Evolutionary conservation across 2,113 vertebrate genomes (phyloP), one percentile per base, ranked within the genome.

Genomic region (Phaetusa simplex): DNA sequence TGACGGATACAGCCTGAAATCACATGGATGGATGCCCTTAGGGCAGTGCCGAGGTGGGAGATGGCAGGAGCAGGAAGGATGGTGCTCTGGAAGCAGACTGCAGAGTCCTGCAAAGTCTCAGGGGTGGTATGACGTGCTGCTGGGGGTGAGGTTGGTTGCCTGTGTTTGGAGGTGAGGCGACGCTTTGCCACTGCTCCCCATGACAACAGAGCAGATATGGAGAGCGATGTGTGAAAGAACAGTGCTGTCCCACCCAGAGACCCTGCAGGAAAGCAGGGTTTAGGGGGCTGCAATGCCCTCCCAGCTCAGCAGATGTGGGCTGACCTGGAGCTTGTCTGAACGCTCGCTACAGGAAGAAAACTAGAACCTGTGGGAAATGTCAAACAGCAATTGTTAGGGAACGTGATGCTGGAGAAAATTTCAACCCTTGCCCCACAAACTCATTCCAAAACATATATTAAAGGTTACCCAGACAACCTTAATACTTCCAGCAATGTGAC

Each of bases 21-120:
- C 36, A 19, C 34, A 49, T 0, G 0, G 65, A 38, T 52, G 40
- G 50, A 17, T 76, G 42, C 42, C 34, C 21, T 55, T 50, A 61
- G 78, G 47, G 45, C 7, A 55, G 73, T 19, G 29, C 14, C 0
- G 1, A 29, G 20, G 82, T 0, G 0, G 61, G 50, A 74, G 26
- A 29, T 71, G 61, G 21, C n/a, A 64, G 82, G 24, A 87, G 49
- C 11, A 27, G 62, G 42, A 81, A 72, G 76, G n/a, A 19, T 59
- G 43, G 9, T 77, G 69, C 42, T 61, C 36, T 47, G 34, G 43
- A 52, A 17, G 11, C 64, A 66, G 52, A 5, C 7, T 2, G 13
- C 24, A 19, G 42, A 62, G n/a, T 6, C 13, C 34, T 50, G 38
- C 0, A 0, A 49, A 43, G 62, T 40, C 14, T 42, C 12, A 13